Evolutionary conservation across 2,113 vertebrate genomes (phyloP).

Genomic region (Oreochromis niloticus): DNA sequence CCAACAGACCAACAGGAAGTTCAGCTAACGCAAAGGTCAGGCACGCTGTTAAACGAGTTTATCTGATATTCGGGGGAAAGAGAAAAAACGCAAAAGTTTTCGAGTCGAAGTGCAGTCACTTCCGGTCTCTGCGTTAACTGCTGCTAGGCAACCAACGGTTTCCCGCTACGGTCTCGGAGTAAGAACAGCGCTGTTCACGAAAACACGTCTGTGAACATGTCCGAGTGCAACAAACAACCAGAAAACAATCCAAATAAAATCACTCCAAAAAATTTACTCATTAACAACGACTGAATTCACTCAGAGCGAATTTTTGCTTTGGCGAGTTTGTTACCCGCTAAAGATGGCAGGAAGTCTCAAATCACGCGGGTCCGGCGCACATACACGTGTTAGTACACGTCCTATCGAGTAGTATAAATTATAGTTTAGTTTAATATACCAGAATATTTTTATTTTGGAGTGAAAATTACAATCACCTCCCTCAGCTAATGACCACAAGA

Average conservation of each 20-base stretch:
- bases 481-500: background rate
- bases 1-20: background rate
- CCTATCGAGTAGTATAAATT: background rate
- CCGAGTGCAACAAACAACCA: background rate
- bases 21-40: background rate
- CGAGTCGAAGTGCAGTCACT: rapidly evolving
- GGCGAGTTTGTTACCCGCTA: background rate
- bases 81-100: background rate
- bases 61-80: background rate
- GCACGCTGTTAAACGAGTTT: background rate
- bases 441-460: background rate
- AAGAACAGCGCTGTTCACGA: rapidly evolving
- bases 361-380: rapidly evolving
- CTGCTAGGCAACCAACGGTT: background rate
- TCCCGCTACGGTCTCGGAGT: background rate
- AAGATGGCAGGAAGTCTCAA: background rate
- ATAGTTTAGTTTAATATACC: background rate
- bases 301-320: background rate
- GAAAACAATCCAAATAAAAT: background rate
- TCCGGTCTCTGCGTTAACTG: background rate
- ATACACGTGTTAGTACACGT: background rate
- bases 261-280: background rate
- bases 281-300: background rate
- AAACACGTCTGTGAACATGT: rapidly evolving
- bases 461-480: background rate